phyloP scores from a whole-genome alignment of 1,140 invertebrate genomes.

The Aphis gossypii region DNA sequence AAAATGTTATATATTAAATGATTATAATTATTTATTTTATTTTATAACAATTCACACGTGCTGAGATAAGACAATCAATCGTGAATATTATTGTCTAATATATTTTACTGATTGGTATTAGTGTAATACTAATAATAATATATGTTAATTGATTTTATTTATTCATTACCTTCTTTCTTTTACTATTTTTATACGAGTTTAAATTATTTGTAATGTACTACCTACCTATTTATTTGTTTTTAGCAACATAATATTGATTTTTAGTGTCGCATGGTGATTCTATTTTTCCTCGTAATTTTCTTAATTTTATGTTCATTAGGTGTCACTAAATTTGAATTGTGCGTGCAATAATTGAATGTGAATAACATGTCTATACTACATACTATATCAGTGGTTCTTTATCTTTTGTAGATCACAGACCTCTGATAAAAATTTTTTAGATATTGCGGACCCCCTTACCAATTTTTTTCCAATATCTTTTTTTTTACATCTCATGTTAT shows the following conservation, averaged over 20 bases:
- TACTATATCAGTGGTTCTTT: no score
- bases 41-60: no score
- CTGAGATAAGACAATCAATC: neutral
- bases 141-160: neutral
- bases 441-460: no score
- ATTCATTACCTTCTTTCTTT: neutral
- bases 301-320: neutral
- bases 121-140: neutral
- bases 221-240: neutral
- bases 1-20: no score
- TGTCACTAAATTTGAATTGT: no score
- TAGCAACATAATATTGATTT: neutral
- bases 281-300: neutral
- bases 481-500: no score
- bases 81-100: neutral
- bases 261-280: neutral
- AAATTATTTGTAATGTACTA: neutral
- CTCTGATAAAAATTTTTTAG: no score
- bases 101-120: neutral
- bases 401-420: no score
- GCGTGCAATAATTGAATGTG: neutral
- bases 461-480: no score
- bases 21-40: neutral
- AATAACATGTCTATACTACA: neutral
- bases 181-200: neutral